Evolutionary conservation across 2,888 invertebrate species (phyloP).

Genomic region (Calliopum simillimum): DNA sequence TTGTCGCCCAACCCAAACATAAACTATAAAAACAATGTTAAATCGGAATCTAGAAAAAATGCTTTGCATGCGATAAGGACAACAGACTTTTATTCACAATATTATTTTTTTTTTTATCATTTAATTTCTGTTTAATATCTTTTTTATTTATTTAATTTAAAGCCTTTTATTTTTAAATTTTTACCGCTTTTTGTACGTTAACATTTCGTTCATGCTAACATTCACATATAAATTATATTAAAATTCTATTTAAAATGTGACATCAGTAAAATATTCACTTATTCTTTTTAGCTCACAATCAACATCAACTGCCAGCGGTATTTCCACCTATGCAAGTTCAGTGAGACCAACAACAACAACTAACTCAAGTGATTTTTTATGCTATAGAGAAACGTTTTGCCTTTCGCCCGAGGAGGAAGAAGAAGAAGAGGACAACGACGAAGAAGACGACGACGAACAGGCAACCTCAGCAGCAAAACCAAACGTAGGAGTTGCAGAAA

Average conservation of each 20-base stretch:
- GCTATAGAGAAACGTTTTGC: constrained; percentile 66
- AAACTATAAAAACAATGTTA: no score
- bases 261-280: background rate
- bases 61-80: background rate
- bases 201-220: background rate
- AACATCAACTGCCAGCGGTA: constrained; percentile 65
- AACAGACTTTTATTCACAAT: background rate
- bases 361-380: constrained; percentile 67
- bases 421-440: constrained; percentile 51
- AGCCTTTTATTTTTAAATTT: constrained; percentile 26
- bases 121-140: background rate
- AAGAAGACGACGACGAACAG: constrained; percentile 33
- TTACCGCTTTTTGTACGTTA: background rate
- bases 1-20: no score
- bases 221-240: background rate
- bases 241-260: background rate
- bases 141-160: background rate
- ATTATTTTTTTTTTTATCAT: background rate
- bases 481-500: constrained; percentile 17
- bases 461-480: no score
- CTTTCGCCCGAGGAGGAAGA: constrained; percentile 63
- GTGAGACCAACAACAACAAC: constrained; percentile 64
- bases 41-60: background rate
- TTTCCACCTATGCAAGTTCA: constrained; percentile 67
- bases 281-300: constrained; percentile 62